Evolutionary conservation across 2,113 vertebrate species (phyloP).

Genomic region (Stictonetta naevosa): DNA sequence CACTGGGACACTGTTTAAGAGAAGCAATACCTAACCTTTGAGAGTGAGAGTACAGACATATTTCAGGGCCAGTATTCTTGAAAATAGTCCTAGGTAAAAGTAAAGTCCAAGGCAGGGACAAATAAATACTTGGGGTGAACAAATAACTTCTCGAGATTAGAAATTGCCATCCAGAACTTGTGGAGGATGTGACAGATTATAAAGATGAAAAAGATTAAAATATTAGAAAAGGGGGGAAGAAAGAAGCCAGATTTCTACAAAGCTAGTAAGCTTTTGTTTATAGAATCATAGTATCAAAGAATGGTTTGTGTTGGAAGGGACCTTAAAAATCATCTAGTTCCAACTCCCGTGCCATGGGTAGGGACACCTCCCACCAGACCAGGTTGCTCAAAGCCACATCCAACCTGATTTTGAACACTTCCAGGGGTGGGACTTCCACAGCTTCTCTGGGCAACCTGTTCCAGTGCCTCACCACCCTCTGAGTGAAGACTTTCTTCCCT

Average conservation of each 20-base stretch:
- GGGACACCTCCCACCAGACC: too few species aligned
- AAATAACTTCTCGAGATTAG: background rate
- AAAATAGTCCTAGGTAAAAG: background rate
- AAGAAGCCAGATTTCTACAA: background rate
- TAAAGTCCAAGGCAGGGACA: background rate
- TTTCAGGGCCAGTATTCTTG: background rate
- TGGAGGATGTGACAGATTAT: background rate
- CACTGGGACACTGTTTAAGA: background rate
- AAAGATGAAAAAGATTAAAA: background rate
- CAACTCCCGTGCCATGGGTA: too few species aligned
- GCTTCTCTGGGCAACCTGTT: too few species aligned
- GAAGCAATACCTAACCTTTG: background rate
- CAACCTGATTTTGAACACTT: too few species aligned
- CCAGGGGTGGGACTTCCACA: too few species aligned
- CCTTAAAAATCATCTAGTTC: too few species aligned
- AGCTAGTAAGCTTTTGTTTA: background rate
- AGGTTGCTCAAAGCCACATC: too few species aligned
- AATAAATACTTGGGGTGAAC: background rate
- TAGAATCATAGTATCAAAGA: too few species aligned
- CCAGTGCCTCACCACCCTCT: too few species aligned
- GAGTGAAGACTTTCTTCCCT: too few species aligned
- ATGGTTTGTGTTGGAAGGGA: too few species aligned
- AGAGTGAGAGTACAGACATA: background rate
- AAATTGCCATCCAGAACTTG: background rate
- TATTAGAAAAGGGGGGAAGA: rapidly evolving